Conservation (phyloP, 2,797 vertebrate species). For the Argyrosomus regius region DNA sequence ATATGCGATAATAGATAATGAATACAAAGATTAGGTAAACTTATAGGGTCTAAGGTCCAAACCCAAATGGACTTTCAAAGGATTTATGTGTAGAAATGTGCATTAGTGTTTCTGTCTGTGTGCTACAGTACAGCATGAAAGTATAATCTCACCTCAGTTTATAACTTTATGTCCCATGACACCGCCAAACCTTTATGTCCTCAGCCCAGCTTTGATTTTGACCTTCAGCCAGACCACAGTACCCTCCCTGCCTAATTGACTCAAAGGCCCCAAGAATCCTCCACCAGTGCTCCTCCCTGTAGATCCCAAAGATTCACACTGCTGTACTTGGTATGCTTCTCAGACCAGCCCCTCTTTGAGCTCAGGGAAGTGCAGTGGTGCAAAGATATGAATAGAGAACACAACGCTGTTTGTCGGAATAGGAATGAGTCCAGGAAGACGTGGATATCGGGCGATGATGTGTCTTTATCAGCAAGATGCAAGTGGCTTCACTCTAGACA, state of each 20-base stretch:
- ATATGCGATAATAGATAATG: too few relatives aligned
- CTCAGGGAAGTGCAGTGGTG: conserved; percentile 48
- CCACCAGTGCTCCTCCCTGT: conserved; percentile 48
- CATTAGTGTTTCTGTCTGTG: background rate
- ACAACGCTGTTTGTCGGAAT: conserved; percentile 60
- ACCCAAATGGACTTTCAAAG: conserved; percentile 6
- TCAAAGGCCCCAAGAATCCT: conserved; percentile 47
- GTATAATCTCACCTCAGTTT: conserved; percentile 32
- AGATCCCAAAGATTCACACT: conserved; percentile 42
- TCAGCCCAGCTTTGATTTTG: conserved; percentile 49
- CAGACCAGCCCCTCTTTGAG: conserved; percentile 52
- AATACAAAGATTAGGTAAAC: conserved; percentile 11
- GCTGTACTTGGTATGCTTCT: conserved; percentile 69
- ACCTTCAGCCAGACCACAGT: conserved; percentile 62
- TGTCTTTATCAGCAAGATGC: conserved; percentile 62
- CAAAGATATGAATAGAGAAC: conserved; percentile 59
- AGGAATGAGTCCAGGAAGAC: conserved; percentile 32
- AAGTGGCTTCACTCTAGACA: conserved; percentile 30
- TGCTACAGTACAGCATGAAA: background rate
- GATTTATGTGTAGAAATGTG: conserved; percentile 6
- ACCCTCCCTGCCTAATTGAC: conserved; percentile 43
- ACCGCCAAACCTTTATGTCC: conserved; percentile 34
- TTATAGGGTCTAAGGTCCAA: conserved; percentile 4
- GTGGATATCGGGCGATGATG: conserved; percentile 26
- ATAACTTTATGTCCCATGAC: conserved; percentile 20